These are phyloP conservation scores for Probaryconus sp. DNA, from an alignment of 1,140 invertebrate species.

Conservation along the genomic window DNA sequence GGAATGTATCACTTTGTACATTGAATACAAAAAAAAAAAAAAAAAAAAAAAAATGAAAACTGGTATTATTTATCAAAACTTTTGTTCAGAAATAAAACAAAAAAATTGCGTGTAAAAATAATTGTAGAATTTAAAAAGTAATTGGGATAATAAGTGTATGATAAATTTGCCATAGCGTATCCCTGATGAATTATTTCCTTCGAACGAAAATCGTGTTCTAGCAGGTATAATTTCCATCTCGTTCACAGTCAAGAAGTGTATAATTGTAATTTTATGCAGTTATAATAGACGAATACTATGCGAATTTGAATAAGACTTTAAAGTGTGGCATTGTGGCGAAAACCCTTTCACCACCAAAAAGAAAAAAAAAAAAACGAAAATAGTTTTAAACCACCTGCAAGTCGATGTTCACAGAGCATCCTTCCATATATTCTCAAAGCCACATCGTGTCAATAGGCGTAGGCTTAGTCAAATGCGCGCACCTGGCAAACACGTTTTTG, in stretches of 20 bases:
- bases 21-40: too few relatives aligned
- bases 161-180: too few relatives aligned
- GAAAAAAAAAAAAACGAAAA: too few relatives aligned
- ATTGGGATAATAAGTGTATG: too few relatives aligned
- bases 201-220: conserved; percentile 4
- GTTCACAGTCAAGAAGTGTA: conserved; percentile 29
- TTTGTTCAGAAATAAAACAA: too few relatives aligned
- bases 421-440: conserved; percentile 21
- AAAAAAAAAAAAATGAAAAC: too few relatives aligned
- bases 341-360: conserved; percentile 30
- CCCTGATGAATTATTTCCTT: too few relatives aligned
- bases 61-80: too few relatives aligned
- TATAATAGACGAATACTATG: conserved; percentile 39
- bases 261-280: conserved; percentile 27
- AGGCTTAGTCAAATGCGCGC: conserved; percentile 36
- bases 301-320: conserved; percentile 1
- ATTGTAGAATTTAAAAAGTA: too few relatives aligned
- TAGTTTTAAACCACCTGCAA: conserved; percentile 33
- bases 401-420: conserved; percentile 14
- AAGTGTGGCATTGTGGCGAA: conserved; percentile 18
- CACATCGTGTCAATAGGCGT: conserved; percentile 44
- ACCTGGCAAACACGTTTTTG: conserved; percentile 38
- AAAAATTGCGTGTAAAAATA: too few relatives aligned
- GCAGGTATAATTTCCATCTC: conserved; percentile 2
- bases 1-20: too few relatives aligned